These are phyloP conservation scores for Leuciscus waleckii DNA, from an alignment of 2,797 vertebrate species.

Conservation along the genomic window DNA sequence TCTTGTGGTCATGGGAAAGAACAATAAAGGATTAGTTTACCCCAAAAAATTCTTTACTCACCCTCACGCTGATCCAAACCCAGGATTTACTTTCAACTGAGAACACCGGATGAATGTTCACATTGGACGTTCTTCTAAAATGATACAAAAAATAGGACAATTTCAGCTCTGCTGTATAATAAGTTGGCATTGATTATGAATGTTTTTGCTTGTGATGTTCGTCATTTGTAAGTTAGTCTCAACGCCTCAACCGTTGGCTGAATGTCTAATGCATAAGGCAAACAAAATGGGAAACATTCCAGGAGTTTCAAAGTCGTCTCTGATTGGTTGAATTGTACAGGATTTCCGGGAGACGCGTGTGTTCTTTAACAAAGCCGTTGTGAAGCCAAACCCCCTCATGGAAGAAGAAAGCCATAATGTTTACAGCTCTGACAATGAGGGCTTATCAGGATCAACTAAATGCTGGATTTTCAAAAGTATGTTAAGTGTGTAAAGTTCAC, in stretches of 20 bases:
- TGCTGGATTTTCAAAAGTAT: background rate
- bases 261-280: background rate
- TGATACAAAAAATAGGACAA: background rate
- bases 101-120: background rate
- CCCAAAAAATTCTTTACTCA: background rate
- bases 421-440: background rate
- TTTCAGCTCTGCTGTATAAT: background rate
- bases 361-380: background rate
- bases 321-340: background rate
- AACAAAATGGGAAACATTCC: background rate
- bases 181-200: background rate
- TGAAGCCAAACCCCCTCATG: background rate
- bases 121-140: background rate
- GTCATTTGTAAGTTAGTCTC: background rate
- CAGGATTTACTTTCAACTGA: background rate
- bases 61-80: background rate
- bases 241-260: background rate
- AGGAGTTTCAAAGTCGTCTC: background rate
- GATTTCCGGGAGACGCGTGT: no score
- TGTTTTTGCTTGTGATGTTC: background rate
- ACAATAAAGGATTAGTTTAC: conserved; percentile 28
- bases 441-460: background rate
- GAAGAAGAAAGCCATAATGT: background rate
- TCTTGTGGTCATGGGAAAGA: conserved; percentile 22
- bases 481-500: background rate